These are phyloP conservation scores for Chrysocyon brachyurus DNA, from an alignment of 2,797 vertebrate genomes.

Conservation along the genomic window DNA sequence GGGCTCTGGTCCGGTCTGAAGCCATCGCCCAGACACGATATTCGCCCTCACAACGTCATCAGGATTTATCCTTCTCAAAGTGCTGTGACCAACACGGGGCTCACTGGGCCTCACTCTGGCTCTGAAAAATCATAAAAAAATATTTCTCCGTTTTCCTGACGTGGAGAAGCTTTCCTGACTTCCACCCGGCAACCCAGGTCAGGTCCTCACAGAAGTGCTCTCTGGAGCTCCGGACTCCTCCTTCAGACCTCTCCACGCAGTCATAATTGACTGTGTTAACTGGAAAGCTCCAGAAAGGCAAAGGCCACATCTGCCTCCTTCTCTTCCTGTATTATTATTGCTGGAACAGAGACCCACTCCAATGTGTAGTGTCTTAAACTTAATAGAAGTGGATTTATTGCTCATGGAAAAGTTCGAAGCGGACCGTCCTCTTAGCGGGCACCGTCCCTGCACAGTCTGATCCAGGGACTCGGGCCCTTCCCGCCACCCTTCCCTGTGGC, in stretches of 20 bases:
- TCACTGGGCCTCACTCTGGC: neutral
- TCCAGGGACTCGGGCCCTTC: neutral
- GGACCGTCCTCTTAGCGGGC: neutral
- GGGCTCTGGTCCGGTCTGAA: neutral
- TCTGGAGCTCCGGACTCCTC: neutral
- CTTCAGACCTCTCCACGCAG: neutral
- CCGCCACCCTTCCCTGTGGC: neutral
- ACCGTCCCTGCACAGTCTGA: neutral
- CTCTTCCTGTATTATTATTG: too few species aligned
- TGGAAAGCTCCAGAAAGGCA: neutral
- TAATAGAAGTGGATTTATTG: neutral
- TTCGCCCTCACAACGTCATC: neutral
- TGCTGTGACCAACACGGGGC: neutral
- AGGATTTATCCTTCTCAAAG: neutral
- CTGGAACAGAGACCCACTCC: neutral
- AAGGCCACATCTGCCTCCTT: neutral
- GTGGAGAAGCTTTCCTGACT: neutral
- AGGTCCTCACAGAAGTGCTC: fast-evolving
- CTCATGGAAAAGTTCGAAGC: neutral
- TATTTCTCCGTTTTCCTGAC: neutral
- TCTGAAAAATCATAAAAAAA: neutral
- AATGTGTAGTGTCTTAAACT: neutral
- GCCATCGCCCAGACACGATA: neutral
- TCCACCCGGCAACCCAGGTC: neutral
- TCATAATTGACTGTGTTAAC: neutral